Percentiles rank a stretch among this genome's conserved stretches.
These are phyloP conservation scores for Cossypha caffra DNA, from an alignment of 2,797 vertebrate genomes.

Conservation along the genomic window DNA sequence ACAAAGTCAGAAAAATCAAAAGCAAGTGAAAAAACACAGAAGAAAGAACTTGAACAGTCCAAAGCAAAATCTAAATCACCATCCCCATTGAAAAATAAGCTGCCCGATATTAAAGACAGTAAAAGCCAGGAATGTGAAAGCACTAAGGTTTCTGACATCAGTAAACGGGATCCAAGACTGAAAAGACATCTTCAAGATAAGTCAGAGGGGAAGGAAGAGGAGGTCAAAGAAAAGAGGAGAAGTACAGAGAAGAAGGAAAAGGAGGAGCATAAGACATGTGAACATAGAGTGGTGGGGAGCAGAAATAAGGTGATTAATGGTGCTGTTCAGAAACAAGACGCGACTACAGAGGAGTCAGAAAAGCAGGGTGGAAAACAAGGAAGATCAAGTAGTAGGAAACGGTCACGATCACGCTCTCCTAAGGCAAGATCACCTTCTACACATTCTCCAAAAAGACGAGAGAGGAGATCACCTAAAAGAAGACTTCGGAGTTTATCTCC, in stretches of 20 bases:
- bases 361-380: conserved; percentile 83
- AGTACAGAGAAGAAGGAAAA: conserved; percentile 87
- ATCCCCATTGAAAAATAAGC: conserved; percentile 84
- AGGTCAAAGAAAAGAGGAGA: conserved; percentile 89
- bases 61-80: conserved; percentile 86
- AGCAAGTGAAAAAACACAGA: conserved; percentile 78
- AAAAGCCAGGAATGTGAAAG: conserved; percentile 81
- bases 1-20: conserved; percentile 83
- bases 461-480: conserved; percentile 90
- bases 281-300: conserved; percentile 76
- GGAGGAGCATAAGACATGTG: conserved; percentile 82
- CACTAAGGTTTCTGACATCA: conserved; percentile 77
- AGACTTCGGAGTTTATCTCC: conserved; percentile 87
- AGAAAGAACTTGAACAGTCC: conserved; percentile 80
- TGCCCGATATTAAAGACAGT: conserved; percentile 73
- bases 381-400: conserved; percentile 86
- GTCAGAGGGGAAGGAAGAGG: conserved; percentile 84
- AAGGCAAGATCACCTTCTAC: conserved; percentile 80
- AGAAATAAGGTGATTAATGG: conserved; percentile 89
- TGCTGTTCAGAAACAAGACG: conserved; percentile 84
- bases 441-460: conserved; percentile 91
- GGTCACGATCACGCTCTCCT: conserved; percentile 87
- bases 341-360: conserved; percentile 74
- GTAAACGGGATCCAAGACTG: conserved; percentile 90
- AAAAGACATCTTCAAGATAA: conserved; percentile 89